Base-by-base conservation (phyloP, 2,797 vertebrate genomes). In the Labroides dimidiatus region DNA sequence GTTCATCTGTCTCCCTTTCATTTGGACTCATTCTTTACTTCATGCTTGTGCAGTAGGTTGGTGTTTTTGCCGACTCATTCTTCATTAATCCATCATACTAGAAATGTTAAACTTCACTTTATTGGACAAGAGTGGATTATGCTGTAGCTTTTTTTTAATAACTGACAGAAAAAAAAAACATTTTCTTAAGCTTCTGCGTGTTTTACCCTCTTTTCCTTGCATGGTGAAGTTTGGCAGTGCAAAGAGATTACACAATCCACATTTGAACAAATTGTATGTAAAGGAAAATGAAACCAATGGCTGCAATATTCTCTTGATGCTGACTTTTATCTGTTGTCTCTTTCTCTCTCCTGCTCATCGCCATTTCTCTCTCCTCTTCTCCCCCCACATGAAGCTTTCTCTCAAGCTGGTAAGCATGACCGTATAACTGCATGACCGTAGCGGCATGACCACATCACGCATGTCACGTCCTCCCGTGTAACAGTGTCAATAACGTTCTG, bases 331-430 rank as follows among this genome's bases (percentile, higher is more conserved):
- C 74, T 92, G 89, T 93, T 92, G 77, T 90, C 66, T 92, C 78
- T 91, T 80, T 87, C 74, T 86, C 77, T 82, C 80, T 89, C 87
- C 80, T 64, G 79, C 84, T 78, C 85, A 64, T 72, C 75, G 66
- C 75, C 81, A 82, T 90, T 92, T 89, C 52, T 84, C 78, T 85
- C 80, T 79, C 75, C 81, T 75, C 86, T 49, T 57, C 63, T 66
- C 70, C 13, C 37, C 39, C 63, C 75, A 81, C 87, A 90, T 90
- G 94, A 94, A 95, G 94, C 94, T 95, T 92, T 95, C 94, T 93
- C 93, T 95, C 84, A 95, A 94, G 93, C 93, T 95, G 94, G 94
- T 95, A 95, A 95, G 94, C 94, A 95, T 93, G 92, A 94, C 84
- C 84, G 83, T 75, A 23, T 87, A 91, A 86, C 83, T 64, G 79